Conservation (phyloP, 2,888 invertebrate species). For the Caenorhabditis angaria region DNA sequence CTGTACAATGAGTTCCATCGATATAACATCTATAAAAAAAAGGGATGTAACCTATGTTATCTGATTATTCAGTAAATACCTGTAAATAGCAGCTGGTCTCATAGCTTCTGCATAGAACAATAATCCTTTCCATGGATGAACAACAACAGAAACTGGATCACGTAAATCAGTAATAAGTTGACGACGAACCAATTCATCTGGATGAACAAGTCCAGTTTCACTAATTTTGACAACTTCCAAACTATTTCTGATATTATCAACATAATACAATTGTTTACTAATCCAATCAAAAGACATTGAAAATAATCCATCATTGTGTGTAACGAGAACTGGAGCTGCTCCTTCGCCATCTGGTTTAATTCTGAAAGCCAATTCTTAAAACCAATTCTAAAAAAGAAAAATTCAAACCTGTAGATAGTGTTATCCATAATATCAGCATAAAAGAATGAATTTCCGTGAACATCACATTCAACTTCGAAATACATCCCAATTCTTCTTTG, state of each 20-base stretch:
- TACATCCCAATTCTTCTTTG: conserved; percentile 85
- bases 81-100: conserved; percentile 89
- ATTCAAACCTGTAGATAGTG: conserved; percentile 72
- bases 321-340: conserved; percentile 81
- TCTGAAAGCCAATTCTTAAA: conserved; percentile 76
- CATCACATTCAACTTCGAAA: conserved; percentile 75
- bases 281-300: conserved; percentile 95
- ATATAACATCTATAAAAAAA: conserved; percentile 87
- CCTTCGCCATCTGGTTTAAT: conserved; percentile 74
- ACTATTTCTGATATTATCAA: conserved; percentile 91
- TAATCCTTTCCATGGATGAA: conserved; percentile 88
- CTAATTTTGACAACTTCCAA: conserved; percentile 77
- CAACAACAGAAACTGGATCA: conserved; percentile 92
- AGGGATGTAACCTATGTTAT: neutral
- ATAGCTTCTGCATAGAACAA: conserved; percentile 95
- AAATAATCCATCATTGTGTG: conserved; percentile 95
- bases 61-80: conserved; percentile 74
- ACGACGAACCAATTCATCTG: conserved; percentile 69
- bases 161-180: conserved; percentile 75
- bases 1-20: conserved; percentile 85
- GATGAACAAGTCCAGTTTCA: conserved; percentile 64
- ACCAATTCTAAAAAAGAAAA: neutral
- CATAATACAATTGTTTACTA: conserved; percentile 91
- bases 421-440: conserved; percentile 89
- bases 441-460: conserved; percentile 83